Evolutionary conservation across 2,797 vertebrate genomes (phyloP), one percentile per base, ranked within the genome.

Genomic region (Triplophysa yarkandensis): DNA sequence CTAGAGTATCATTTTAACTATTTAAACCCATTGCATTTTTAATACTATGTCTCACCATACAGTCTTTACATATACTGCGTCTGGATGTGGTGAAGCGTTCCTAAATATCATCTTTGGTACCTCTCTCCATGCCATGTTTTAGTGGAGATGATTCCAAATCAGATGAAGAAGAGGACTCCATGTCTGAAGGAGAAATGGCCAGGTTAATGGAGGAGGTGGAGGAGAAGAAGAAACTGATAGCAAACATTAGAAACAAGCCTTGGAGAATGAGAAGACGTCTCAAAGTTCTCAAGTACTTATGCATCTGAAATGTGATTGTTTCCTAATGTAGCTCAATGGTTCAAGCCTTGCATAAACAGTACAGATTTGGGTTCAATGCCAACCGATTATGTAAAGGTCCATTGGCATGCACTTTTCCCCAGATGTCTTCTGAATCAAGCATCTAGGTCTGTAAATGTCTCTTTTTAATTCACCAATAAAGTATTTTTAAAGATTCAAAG

Each of bases 221-320:
- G 83, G 96, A 98, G 78, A 98, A 96, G 88, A 99, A 98, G 91
- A 95, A 96, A 75, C 90, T 99, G 28, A 96, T 99, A 1, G 88
- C 95, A 43, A 94, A 84, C 65, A 94, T 99, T 83, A 92, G 96
- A 83, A 98, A 88, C 87, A 98, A 99, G 68, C 96, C 98, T 0
- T 99, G 98, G 97, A 90, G 94, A 70, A 98, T 99, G 98, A 90
- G 92, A 21, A 92, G 94, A 85, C 93, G 96, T 68, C 93, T 99
- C 2, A 77, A 71, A 0, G 90, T 93, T 78, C 88, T 99, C 68
- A 97, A 90, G 97, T 98, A 92, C 81, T 72, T 32, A 68, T 10
- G 13, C 50, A 39, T 66, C 52, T 30, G 62, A 28, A 67, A 36
- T 52, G 65, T 8, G 19, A 28, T 64, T 16, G 43, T 46, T 46